These are phyloP conservation scores for Clarias macrocephalus DNA, from an alignment of 2,113 vertebrate species.

Conservation along the genomic window DNA sequence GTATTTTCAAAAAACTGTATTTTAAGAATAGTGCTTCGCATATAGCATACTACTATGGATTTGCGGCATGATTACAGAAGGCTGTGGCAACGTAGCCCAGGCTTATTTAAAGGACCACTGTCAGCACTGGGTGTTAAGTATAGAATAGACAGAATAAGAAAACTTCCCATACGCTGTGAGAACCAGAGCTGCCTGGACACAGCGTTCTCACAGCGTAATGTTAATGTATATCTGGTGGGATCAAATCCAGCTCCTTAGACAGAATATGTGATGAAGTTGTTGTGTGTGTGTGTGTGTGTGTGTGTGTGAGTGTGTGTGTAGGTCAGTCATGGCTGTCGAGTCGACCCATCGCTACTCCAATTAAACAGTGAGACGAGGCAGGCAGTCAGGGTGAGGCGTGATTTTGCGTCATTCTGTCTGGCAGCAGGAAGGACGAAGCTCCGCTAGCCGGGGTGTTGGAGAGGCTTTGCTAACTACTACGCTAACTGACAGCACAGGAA, in stretches of 20 bases:
- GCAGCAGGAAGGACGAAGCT: conserved; percentile 21
- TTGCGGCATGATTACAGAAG: neutral
- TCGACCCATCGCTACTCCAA: conserved; percentile 32
- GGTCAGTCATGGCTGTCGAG: conserved; percentile 38
- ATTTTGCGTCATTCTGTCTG: conserved; percentile 19
- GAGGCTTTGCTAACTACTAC: neutral
- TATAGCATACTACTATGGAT: neutral
- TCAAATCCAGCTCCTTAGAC: neutral
- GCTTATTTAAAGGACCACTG: neutral
- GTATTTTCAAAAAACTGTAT: neutral
- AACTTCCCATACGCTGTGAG: neutral
- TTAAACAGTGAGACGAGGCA: conserved; percentile 36
- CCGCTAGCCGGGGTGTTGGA: neutral
- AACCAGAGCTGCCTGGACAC: neutral
- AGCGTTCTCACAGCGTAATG: neutral
- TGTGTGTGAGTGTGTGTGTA: conserved; percentile 7
- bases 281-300: conserved; percentile 20
- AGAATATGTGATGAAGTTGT: neutral
- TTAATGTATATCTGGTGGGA: neutral
- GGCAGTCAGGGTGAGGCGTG: neutral
- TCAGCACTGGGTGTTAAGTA: neutral
- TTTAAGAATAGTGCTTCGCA: neutral
- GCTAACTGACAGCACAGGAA: conserved; percentile 30
- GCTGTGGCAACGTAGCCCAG: neutral
- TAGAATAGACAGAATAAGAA: conserved; percentile 3